phyloP scores from a whole-genome alignment of 2,888 invertebrate species.

The Callyntrura sp. region DNA sequence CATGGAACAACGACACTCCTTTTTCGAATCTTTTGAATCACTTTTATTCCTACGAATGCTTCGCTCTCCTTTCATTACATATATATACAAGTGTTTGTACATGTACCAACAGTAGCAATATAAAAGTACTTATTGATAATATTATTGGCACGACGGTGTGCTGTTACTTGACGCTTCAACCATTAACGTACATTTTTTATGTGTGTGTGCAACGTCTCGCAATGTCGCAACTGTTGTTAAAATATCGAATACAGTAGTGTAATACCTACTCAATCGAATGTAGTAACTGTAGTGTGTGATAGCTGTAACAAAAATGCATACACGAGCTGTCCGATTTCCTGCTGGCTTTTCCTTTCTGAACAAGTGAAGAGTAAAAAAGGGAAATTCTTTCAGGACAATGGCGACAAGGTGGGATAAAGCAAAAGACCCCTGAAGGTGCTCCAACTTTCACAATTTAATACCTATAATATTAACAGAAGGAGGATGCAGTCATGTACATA shows the following conservation, averaged over 20 bases:
- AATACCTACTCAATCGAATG: too few relatives aligned
- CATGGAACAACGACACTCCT: conserved; percentile 27
- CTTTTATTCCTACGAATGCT: not conserved
- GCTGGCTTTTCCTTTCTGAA: not conserved
- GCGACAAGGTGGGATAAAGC: conserved; percentile 10
- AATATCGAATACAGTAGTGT: not conserved
- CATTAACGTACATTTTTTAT: conserved; percentile 21
- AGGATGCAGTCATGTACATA: not conserved
- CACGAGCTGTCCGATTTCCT: conserved; percentile 47
- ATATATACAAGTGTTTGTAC: not conserved
- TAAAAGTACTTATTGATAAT: not conserved
- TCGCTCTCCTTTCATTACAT: not conserved
- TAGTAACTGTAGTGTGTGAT: not conserved
- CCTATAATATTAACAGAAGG: not conserved
- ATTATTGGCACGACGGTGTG: conserved; percentile 3
- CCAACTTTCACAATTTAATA: not conserved
- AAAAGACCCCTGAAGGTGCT: not conserved
- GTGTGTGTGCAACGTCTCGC: not conserved
- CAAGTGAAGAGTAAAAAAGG: conserved; percentile 16
- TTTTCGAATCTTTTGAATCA: conserved; percentile 44
- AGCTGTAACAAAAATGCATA: not conserved
- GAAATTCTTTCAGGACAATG: conserved; percentile 49
- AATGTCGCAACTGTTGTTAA: not conserved
- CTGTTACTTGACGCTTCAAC: not conserved
- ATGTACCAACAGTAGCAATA: not conserved